Conservation (phyloP, 2,113 vertebrate genomes). For the Corydoras maculifer region DNA sequence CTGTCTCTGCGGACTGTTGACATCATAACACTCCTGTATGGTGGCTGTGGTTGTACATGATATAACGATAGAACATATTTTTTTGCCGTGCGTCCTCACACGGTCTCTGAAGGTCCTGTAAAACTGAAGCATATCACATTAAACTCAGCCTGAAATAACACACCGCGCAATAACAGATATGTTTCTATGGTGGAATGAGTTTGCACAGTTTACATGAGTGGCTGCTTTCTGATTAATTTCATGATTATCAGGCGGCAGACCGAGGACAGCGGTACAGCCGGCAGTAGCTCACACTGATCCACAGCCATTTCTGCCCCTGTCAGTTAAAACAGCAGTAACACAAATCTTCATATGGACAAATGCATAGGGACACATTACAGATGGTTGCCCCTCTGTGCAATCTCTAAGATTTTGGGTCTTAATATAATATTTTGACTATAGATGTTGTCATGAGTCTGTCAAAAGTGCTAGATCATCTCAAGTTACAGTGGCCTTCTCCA, state of each 20-base stretch:
- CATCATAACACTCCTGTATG: slow-evolving; percentile 32
- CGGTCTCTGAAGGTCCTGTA: background rate
- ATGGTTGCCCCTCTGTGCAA: too few species aligned
- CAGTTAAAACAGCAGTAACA: too few species aligned
- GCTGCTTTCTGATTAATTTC: slow-evolving; percentile 42
- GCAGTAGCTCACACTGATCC: slow-evolving; percentile 37
- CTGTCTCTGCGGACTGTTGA: slow-evolving; percentile 35
- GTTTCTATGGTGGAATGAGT: slow-evolving; percentile 38
- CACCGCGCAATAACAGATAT: slow-evolving; percentile 25
- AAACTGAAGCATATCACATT: slow-evolving; percentile 23
- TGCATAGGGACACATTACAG: too few species aligned
- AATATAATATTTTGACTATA: too few species aligned
- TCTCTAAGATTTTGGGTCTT: too few species aligned
- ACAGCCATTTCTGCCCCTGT: background rate
- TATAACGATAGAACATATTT: slow-evolving; percentile 26
- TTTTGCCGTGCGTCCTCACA: background rate
- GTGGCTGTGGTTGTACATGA: background rate
- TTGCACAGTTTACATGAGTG: slow-evolving; percentile 28
- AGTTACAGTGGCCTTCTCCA: too few species aligned
- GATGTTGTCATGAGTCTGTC: too few species aligned
- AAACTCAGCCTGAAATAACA: slow-evolving; percentile 44
- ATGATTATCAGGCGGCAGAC: slow-evolving; percentile 27
- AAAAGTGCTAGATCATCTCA: too few species aligned
- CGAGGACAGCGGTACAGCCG: slow-evolving; percentile 16
- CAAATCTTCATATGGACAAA: too few species aligned